phyloP scores from a whole-genome alignment of 2,888 invertebrate genomes.

The Pecten maximus region DNA sequence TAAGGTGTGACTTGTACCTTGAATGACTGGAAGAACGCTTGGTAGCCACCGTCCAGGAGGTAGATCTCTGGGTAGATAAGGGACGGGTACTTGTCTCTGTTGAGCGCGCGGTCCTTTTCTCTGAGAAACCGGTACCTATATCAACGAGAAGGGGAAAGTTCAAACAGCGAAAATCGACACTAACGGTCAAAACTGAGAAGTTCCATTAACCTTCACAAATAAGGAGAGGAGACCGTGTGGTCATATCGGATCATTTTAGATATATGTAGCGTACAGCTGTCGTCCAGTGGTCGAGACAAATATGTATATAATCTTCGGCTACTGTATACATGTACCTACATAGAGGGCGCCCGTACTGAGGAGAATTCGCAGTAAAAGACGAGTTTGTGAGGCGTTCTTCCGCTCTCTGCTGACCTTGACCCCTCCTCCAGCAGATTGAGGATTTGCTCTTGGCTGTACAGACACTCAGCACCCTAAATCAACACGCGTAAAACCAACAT shows the following conservation, averaged over 20 bases:
- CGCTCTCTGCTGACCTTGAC: neutral
- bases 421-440: neutral
- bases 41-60: conserved; percentile 2
- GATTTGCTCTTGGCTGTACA: neutral
- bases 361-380: conserved; percentile 4
- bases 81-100: neutral
- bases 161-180: too few species aligned
- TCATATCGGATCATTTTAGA: neutral
- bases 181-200: too few species aligned
- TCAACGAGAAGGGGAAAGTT: neutral
- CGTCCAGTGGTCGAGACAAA: too few species aligned
- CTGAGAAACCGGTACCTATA: neutral
- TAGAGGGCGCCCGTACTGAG: neutral
- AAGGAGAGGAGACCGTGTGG: too few species aligned
- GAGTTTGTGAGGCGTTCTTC: neutral
- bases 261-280: too few species aligned
- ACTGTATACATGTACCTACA: neutral
- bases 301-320: too few species aligned
- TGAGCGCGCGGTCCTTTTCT: neutral
- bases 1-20: neutral
- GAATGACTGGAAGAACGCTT: neutral
- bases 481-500: neutral
- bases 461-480: neutral
- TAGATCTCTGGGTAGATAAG: neutral
- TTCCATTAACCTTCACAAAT: too few species aligned